These are phyloP conservation scores for Salvelinus alpinus DNA, from an alignment of 2,113 vertebrate genomes.

Conservation along the genomic window DNA sequence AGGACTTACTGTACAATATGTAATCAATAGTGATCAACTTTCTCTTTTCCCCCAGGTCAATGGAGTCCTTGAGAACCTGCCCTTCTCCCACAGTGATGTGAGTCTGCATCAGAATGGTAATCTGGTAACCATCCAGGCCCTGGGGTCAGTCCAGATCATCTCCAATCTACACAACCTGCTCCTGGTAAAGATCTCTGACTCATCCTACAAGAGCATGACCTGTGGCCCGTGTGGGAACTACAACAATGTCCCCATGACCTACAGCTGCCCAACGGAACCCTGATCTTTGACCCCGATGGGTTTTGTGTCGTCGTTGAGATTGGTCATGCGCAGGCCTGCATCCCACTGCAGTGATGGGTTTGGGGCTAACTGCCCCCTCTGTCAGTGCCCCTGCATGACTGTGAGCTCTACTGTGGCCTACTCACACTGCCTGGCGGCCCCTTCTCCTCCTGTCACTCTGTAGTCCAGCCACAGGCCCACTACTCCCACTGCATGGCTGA, in stretches of 20 bases:
- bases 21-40: neutral
- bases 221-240: constrained; percentile 76
- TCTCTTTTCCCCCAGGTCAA: constrained; percentile 59
- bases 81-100: constrained; percentile 44
- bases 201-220: constrained; percentile 48
- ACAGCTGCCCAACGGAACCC: constrained; percentile 1
- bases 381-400: constrained; percentile 36
- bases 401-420: constrained; percentile 21
- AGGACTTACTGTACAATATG: neutral
- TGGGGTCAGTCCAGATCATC: constrained; percentile 61
- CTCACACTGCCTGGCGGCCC: constrained; percentile 26
- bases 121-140: constrained; percentile 41
- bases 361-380: constrained; percentile 46
- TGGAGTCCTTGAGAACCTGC: constrained; percentile 59
- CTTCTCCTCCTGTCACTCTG: constrained; percentile 44
- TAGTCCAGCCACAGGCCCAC: constrained; percentile 36
- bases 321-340: constrained; percentile 29
- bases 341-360: constrained; percentile 60
- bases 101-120: constrained; percentile 58
- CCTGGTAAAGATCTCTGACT: constrained; percentile 46
- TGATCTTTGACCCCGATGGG: neutral
- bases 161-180: constrained; percentile 66
- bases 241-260: constrained; percentile 63
- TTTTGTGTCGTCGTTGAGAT: constrained; percentile 61
- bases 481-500: constrained; percentile 43